phyloP scores from a whole-genome alignment of 2,888 invertebrate species.

The Homarus gammarus region DNA sequence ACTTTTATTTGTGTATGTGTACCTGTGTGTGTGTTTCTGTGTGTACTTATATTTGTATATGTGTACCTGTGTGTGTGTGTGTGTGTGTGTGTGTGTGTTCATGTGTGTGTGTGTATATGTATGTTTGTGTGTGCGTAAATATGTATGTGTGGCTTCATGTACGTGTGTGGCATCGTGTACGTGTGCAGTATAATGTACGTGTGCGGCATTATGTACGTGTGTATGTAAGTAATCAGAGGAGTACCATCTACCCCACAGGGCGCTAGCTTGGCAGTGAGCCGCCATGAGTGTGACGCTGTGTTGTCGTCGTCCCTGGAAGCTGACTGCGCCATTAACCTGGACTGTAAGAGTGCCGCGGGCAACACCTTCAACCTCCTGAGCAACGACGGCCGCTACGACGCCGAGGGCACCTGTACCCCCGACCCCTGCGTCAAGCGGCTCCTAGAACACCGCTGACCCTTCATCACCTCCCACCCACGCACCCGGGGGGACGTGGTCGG shows the following conservation, averaged over 20 bases:
- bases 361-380: conserved; percentile 54
- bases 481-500: background rate
- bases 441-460: conserved; percentile 52
- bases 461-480: background rate
- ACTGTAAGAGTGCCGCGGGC: conserved; percentile 59
- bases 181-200: no score
- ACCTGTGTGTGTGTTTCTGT: conserved; percentile 2
- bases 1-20: conserved; percentile 21
- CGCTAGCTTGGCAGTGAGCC: conserved; percentile 43
- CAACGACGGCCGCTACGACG: conserved; percentile 55
- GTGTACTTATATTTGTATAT: no score
- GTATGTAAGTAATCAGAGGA: background rate
- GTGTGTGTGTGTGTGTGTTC: no score
- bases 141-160: no score
- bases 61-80: background rate
- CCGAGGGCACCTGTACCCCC: conserved; percentile 56
- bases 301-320: conserved; percentile 60
- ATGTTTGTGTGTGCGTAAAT: no score
- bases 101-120: no score
- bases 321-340: conserved; percentile 49
- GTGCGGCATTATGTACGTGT: no score
- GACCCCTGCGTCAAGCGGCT: conserved; percentile 67
- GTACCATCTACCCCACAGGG: conserved; percentile 38
- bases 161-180: no score
- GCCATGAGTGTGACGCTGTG: conserved; percentile 66